Conservation (phyloP, 2,797 vertebrate species). For the Pampus argenteus region DNA sequence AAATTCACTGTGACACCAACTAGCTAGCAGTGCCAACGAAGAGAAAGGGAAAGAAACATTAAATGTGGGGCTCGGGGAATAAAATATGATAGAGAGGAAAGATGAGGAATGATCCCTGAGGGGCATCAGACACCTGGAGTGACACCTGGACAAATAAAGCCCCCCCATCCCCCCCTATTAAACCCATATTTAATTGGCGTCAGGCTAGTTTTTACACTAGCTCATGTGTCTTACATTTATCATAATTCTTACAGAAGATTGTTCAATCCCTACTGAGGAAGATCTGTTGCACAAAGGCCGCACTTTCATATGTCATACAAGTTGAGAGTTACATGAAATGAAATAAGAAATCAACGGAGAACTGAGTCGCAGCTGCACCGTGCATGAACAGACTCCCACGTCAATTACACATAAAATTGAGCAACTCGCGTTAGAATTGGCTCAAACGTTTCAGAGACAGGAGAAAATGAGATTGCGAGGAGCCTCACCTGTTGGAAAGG, state of each 20-base stretch:
- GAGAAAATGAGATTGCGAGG: slow-evolving; percentile 37
- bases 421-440: slow-evolving; percentile 39
- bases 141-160: slow-evolving; percentile 81
- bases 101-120: slow-evolving; percentile 85
- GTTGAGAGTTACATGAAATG: slow-evolving; percentile 68
- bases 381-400: slow-evolving; percentile 25
- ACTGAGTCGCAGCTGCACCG: slow-evolving; percentile 51
- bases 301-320: slow-evolving; percentile 53
- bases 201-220: slow-evolving; percentile 33
- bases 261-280: slow-evolving; percentile 58
- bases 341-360: slow-evolving; percentile 59
- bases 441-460: slow-evolving; percentile 28
- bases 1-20: slow-evolving; percentile 69
- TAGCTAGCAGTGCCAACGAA: slow-evolving; percentile 46
- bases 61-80: slow-evolving; percentile 58
- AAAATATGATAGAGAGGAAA: slow-evolving; percentile 73
- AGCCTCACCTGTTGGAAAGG: slow-evolving; percentile 58
- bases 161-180: not conserved
- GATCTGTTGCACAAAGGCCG: slow-evolving; percentile 49
- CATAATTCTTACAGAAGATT: slow-evolving; percentile 43
- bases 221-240: slow-evolving; percentile 56
- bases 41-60: not conserved
- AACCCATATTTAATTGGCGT: slow-evolving; percentile 74
- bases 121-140: slow-evolving; percentile 84
- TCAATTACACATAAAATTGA: slow-evolving; percentile 54